A percentile compares a stretch with the other conserved stretches of the same genome.
Conservation (phyloP, 2,113 vertebrate genomes). For the Tychaedon coryphoeus region DNA sequence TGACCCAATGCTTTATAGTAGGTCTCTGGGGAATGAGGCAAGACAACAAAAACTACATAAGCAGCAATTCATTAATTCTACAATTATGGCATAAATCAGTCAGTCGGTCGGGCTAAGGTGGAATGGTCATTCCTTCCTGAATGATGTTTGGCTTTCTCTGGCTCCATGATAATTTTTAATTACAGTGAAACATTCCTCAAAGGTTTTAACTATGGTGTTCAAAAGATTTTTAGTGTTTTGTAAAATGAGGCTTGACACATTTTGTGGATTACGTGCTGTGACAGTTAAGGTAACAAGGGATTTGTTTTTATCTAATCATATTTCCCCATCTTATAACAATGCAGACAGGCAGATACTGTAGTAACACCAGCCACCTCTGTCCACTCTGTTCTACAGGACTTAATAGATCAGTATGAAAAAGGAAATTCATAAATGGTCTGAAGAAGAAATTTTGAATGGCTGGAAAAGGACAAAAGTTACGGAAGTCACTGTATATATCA, state of each 20-base stretch:
- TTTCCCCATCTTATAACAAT: not conserved
- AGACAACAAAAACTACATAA: not conserved
- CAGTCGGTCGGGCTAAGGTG: not conserved
- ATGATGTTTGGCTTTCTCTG: not conserved
- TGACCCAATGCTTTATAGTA: not conserved
- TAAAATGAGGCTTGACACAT: not conserved
- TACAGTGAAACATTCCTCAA: not conserved
- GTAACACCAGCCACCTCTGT: not conserved
- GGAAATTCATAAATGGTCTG: not conserved
- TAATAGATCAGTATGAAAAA: not conserved
- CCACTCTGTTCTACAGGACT: not conserved
- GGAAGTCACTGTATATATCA: not conserved
- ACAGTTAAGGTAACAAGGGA: not conserved
- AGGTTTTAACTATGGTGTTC: not conserved
- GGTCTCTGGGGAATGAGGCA: not conserved
- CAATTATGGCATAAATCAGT: not conserved
- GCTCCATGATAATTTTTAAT: not conserved
- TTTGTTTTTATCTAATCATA: not conserved
- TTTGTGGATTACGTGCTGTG: not conserved
- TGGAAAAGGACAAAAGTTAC: not conserved
- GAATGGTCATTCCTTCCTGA: not conserved
- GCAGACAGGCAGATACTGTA: not conserved
- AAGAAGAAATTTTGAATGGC: not conserved
- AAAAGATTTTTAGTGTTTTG: not conserved
- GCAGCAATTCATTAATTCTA: not conserved